These are phyloP conservation scores for Bradypus variegatus DNA, from an alignment of 2,797 vertebrate species.

Conservation along the genomic window DNA sequence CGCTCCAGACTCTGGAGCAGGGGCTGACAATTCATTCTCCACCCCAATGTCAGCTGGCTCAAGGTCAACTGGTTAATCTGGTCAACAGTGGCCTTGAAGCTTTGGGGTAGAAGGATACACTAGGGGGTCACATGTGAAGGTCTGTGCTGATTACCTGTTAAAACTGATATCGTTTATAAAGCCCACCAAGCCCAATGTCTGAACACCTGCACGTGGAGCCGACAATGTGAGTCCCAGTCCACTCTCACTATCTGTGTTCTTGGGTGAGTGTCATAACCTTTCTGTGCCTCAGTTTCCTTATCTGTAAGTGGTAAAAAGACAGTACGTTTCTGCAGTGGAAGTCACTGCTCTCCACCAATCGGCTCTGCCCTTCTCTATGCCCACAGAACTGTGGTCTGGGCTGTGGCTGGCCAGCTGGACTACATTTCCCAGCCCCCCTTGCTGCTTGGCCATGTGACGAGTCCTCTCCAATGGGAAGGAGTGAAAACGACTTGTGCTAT, in stretches of 20 bases:
- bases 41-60: background rate
- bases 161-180: background rate
- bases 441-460: fast-evolving
- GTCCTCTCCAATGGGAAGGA: background rate
- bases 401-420: too few relatives aligned
- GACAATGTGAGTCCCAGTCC: background rate
- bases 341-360: background rate
- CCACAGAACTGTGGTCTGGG: background rate
- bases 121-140: background rate
- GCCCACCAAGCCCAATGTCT: background rate
- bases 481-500: too few relatives aligned
- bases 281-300: background rate
- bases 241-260: background rate
- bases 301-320: background rate
- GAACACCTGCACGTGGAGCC: background rate
- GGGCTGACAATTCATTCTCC: background rate
- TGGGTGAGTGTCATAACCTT: background rate
- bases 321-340: background rate
- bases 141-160: background rate
- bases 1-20: background rate
- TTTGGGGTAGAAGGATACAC: background rate
- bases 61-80: background rate
- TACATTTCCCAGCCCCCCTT: background rate
- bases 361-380: background rate
- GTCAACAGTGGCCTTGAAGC: background rate